These are phyloP conservation scores for Aporophyla nigra DNA, from an alignment of 2,888 invertebrate genomes.

Conservation along the genomic window DNA sequence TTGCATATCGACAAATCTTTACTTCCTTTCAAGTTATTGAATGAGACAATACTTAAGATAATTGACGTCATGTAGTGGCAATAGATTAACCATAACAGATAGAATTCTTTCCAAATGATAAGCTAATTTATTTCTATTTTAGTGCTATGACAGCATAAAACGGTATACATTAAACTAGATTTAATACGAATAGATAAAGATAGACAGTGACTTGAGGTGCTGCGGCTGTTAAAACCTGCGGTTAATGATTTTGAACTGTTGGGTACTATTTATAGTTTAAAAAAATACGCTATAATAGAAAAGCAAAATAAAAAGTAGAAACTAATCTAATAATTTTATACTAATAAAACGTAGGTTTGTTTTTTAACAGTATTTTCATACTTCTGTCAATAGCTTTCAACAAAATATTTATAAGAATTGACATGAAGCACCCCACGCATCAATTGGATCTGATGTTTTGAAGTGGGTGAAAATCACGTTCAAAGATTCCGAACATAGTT, in stretches of 20 bases:
- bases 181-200: neutral
- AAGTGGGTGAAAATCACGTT: no score
- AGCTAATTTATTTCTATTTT: neutral
- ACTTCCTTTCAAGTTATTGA: constrained; percentile 10
- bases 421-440: no score
- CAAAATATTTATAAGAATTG: no score
- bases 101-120: neutral
- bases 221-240: neutral
- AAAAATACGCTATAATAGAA: neutral
- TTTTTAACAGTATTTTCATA: no score
- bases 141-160: neutral
- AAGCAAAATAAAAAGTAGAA: no score
- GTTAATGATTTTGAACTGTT: neutral
- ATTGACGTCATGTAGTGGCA: constrained; percentile 16
- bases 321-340: no score
- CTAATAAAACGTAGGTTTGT: no score
- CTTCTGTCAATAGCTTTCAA: no score
- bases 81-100: neutral
- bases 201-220: neutral
- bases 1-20: constrained; percentile 31
- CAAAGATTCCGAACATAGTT: no score
- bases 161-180: no score
- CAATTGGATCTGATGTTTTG: no score
- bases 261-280: neutral
- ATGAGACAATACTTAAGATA: constrained; percentile 1